Percentiles rank a stretch among this genome's conserved stretches.
phyloP scores from a whole-genome alignment of 2,113 vertebrate genomes.

The Hippolais icterina region DNA sequence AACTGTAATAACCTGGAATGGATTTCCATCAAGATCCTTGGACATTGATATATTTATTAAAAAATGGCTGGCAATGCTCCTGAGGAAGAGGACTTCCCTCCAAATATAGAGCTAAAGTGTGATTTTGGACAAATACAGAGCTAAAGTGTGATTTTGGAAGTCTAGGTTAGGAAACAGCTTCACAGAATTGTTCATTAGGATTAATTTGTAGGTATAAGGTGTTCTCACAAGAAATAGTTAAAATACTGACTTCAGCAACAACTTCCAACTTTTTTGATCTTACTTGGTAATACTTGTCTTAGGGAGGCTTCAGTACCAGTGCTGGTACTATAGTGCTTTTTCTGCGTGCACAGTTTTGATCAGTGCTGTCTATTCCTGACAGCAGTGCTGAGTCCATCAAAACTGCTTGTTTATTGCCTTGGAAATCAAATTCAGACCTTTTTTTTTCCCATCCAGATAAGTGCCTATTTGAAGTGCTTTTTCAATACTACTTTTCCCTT shows the following conservation, averaged over 20 bases:
- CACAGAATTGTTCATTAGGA: background rate
- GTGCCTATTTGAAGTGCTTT: background rate
- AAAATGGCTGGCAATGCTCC: background rate
- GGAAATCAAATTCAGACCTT: background rate
- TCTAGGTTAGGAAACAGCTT: background rate
- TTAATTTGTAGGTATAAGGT: background rate
- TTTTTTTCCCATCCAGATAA: background rate
- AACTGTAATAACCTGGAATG: background rate
- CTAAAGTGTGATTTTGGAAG: background rate
- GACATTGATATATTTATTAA: background rate
- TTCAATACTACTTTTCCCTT: background rate
- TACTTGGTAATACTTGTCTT: background rate
- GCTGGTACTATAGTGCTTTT: background rate
- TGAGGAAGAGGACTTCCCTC: background rate
- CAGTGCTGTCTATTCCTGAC: background rate
- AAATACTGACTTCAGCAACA: background rate
- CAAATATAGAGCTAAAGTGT: background rate
- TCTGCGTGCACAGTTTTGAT: background rate
- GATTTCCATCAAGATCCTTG: background rate
- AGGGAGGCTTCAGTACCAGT: background rate
- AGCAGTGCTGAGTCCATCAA: background rate
- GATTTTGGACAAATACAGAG: background rate
- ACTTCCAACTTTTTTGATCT: background rate
- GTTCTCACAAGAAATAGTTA: background rate
- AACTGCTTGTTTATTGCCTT: background rate